Base-by-base conservation (phyloP, 1,140 invertebrate genomes). In the Latrodectus geometricus region DNA sequence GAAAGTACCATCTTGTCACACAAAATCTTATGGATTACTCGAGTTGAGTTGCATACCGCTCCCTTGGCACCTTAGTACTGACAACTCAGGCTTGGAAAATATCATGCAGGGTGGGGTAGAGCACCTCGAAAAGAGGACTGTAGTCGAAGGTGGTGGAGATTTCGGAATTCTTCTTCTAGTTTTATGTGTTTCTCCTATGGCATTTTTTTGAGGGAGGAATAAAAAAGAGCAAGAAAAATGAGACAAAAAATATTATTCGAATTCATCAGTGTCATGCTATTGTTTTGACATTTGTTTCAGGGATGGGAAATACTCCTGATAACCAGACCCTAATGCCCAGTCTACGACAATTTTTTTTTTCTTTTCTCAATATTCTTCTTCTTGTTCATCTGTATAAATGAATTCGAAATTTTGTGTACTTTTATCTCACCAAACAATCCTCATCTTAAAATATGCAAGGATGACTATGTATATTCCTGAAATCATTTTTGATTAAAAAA, bases 21-120 rank as follows among this genome's bases (percentile, higher is more conserved):
- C 49, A 70, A 78, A 86, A 86, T 86, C 83, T 78, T 54, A 70
- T 78, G 74, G 83, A 86, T 86, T 86, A 86, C 74, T 0, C 66
- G 20, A 69, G 72, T 69, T 74, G 81, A 84, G 83, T 77, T 83
- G 56, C 72, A 61, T 66, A 65, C 9, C n/a, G n/a, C 54, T 75
- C 72, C 66, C 75, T 20, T 23, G 65, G 50, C 49, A 70, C 75
- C 35, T 21, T 61, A 61, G 49, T 78, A 86, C 70, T 86, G 83
- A 86, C 83, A 86, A 74, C 83, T 17, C 49, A 65, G 65, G 21
- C 81, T 66, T 15, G 17, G 54, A 50, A 78, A 86, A 76, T 84
- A 76, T 75, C 75, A 86, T 61, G 65, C 8, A 8, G 50, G 52
- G 48, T 21, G 15, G 52, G 11, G 12, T 7, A 50, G 68, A 49